Conservation (phyloP, 2,113 vertebrate species). For the Smithornis capensis region DNA sequence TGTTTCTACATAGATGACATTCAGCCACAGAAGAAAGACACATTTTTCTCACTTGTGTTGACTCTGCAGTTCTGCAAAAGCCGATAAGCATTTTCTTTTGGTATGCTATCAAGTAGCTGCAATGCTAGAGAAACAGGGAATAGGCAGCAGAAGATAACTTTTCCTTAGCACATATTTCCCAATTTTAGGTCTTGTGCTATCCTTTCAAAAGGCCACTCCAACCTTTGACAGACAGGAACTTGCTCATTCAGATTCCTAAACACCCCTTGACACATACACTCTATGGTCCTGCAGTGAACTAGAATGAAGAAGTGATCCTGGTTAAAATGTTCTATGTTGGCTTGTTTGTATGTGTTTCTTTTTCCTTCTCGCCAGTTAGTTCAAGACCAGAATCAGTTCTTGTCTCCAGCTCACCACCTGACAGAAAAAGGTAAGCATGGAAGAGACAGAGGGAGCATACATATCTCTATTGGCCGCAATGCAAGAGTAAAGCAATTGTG, state of each 20-base stretch:
- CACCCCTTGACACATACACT: background rate
- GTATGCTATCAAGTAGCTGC: background rate
- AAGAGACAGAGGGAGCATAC: background rate
- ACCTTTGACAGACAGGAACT: background rate
- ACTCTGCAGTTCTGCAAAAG: background rate
- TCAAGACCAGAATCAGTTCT: background rate
- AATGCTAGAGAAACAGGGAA: background rate
- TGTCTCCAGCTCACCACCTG: background rate
- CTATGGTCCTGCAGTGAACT: background rate
- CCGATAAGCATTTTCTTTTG: background rate
- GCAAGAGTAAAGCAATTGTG: background rate
- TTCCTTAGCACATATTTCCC: fast-evolving
- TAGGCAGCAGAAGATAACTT: background rate
- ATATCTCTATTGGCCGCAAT: background rate
- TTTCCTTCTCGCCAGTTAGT: background rate
- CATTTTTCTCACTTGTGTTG: background rate
- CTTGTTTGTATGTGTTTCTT: background rate
- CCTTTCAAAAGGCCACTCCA: background rate
- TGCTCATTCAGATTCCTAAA: background rate
- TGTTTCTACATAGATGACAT: background rate
- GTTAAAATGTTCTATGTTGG: background rate
- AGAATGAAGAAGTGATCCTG: background rate
- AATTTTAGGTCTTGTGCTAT: background rate
- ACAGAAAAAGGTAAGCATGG: background rate
- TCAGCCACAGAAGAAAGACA: background rate